A percentile compares a stretch with the other conserved stretches of the same genome.
phyloP scores from a whole-genome alignment of 2,888 invertebrate species.

The Syrista parreyssii region DNA sequence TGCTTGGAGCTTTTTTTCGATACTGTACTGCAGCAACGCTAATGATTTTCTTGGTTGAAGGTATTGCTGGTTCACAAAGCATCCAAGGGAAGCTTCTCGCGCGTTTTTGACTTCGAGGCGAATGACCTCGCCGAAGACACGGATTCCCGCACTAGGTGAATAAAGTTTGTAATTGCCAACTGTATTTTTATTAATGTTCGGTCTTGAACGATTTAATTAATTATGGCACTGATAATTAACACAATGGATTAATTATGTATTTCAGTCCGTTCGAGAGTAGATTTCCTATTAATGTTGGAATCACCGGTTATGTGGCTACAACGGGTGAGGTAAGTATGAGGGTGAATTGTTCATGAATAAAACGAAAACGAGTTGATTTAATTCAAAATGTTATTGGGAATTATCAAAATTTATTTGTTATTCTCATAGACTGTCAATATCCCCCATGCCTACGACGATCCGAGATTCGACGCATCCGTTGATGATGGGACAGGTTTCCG shows the following conservation, averaged over 20 bases:
- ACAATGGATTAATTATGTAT: conserved; percentile 38
- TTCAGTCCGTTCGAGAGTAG: conserved; percentile 88
- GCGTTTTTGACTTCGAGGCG: conserved; percentile 94
- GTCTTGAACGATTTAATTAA: background rate
- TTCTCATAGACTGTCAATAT: conserved; percentile 86
- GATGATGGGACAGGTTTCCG: conserved; percentile 86
- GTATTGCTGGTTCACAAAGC: conserved; percentile 91
- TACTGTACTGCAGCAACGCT: background rate
- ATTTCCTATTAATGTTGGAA: conserved; percentile 95
- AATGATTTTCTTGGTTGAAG: conserved; percentile 64
- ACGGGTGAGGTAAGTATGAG: conserved; percentile 85
- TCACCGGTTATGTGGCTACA: conserved; percentile 94
- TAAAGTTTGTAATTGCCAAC: conserved; percentile 39
- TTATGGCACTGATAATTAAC: conserved; percentile 1
- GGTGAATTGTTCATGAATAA: background rate
- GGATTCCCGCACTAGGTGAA: conserved; percentile 79
- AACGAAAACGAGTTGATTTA: background rate
- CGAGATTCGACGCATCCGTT: conserved; percentile 87
- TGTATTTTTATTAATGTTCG: conserved; percentile 15
- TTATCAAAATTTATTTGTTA: background rate
- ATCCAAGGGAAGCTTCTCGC: conserved; percentile 91
- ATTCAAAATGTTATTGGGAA: background rate
- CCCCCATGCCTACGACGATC: conserved; percentile 88
- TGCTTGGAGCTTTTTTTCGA: background rate
- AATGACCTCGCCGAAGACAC: conserved; percentile 88